Conservation (phyloP, 2,113 vertebrate genomes). For the Apus apus region DNA sequence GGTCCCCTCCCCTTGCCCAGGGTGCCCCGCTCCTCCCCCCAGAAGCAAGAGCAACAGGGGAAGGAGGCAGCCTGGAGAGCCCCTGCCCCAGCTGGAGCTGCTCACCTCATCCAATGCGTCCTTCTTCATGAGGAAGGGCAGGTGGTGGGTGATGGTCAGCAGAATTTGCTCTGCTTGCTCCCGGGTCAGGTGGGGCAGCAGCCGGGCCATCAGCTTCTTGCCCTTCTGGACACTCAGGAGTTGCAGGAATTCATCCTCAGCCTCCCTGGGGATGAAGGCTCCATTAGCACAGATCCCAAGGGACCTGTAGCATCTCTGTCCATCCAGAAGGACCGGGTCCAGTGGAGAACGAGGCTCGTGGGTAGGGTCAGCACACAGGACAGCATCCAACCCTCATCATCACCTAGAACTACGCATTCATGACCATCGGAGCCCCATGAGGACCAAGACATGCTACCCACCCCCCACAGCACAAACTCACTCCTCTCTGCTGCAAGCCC, state of each 20-base stretch:
- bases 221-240: slow-evolving; percentile 89
- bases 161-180: slow-evolving; percentile 79
- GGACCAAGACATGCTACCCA: accelerated
- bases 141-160: slow-evolving; percentile 76
- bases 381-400: not conserved
- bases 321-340: not conserved
- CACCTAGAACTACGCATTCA: not conserved
- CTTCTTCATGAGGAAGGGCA: slow-evolving; percentile 86
- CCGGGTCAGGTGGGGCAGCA: slow-evolving; percentile 83
- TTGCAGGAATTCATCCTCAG: slow-evolving; percentile 86
- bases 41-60: not conserved
- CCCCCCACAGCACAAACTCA: slow-evolving; percentile 21
- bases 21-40: too few species aligned
- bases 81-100: not conserved
- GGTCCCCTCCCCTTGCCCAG: not conserved
- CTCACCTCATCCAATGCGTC: slow-evolving; percentile 85
- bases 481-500: slow-evolving; percentile 61
- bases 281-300: not conserved
- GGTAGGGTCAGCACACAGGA: not conserved
- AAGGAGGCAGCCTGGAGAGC: not conserved
- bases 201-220: slow-evolving; percentile 83
- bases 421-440: accelerated
- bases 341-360: accelerated
- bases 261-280: slow-evolving; percentile 72
- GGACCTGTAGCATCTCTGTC: not conserved